Evolutionary conservation across 2,113 vertebrate species (phyloP).

Genomic region (Choloepus hoffmanni): DNA sequence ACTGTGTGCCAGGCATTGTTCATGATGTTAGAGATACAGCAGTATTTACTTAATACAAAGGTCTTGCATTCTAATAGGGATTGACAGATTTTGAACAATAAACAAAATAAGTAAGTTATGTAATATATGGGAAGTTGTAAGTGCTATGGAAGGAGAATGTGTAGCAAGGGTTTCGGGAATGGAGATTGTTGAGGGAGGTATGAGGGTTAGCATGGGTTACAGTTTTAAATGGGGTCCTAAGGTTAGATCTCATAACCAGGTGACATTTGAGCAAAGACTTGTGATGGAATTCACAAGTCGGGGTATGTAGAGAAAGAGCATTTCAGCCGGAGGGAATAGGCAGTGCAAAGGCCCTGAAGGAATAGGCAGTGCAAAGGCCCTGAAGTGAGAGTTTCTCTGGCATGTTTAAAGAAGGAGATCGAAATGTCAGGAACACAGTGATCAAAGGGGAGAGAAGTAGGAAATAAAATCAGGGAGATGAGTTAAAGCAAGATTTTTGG

Average conservation of each 20-base stretch:
- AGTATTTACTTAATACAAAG: not conserved
- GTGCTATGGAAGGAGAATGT: not conserved
- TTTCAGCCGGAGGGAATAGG: not conserved
- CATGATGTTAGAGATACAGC: not conserved
- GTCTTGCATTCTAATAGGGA: not conserved
- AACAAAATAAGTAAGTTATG: not conserved
- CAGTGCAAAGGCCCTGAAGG: not conserved
- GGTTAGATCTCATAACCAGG: not conserved
- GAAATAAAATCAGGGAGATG: too few relatives aligned
- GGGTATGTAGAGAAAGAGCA: not conserved
- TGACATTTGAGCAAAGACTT: not conserved
- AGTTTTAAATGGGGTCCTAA: not conserved
- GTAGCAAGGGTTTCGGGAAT: not conserved
- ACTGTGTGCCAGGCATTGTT: not conserved
- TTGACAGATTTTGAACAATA: not conserved
- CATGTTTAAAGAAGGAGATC: too few relatives aligned
- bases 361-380: not conserved
- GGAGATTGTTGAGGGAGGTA: not conserved
- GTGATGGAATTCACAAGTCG: not conserved
- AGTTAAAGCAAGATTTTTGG: too few relatives aligned
- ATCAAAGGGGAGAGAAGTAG: too few relatives aligned
- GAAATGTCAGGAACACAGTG: too few relatives aligned
- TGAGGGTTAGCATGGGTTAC: not conserved
- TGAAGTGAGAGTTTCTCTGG: too few relatives aligned
- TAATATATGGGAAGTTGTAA: not conserved